A percentile compares a stretch with the other conserved stretches of the same genome.
phyloP scores from a whole-genome alignment of 2,888 invertebrate genomes.

The Brachyopa scutellaris region DNA sequence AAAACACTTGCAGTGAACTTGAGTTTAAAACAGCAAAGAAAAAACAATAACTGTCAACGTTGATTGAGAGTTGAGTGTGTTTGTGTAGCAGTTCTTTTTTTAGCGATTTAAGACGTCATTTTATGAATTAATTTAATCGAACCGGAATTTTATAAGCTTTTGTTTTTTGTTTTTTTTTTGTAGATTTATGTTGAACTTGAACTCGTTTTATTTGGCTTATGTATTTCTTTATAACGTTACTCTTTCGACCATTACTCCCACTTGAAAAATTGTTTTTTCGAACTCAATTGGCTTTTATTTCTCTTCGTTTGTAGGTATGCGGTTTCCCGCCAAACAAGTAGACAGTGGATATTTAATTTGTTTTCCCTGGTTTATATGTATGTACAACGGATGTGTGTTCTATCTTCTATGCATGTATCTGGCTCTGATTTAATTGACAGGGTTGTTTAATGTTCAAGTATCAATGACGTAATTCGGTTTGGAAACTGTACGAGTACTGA shows the following conservation, averaged over 20 bases:
- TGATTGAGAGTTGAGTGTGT: no score
- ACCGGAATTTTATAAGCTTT: background rate
- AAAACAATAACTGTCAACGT: background rate
- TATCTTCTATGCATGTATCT: background rate
- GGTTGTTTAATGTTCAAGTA: slow-evolving; percentile 37
- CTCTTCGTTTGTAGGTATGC: background rate
- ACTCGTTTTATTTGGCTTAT: background rate
- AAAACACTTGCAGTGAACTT: slow-evolving; percentile 15
- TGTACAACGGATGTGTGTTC: background rate
- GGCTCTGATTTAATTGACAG: slow-evolving; percentile 35
- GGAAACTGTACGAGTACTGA: slow-evolving; percentile 19
- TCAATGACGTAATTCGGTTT: slow-evolving; percentile 49
- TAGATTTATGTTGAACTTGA: slow-evolving; percentile 44
- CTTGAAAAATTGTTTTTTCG: slow-evolving; percentile 33
- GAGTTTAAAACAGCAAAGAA: background rate
- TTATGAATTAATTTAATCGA: no score
- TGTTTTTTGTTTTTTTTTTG: background rate
- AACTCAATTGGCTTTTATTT: slow-evolving; percentile 18
- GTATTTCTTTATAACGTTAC: background rate
- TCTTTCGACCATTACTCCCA: slow-evolving; percentile 8
- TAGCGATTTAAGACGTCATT: background rate
- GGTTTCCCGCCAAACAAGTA: slow-evolving; percentile 35
- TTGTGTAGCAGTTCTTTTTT: no score
- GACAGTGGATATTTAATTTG: background rate
- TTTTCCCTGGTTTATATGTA: slow-evolving; percentile 6